These are phyloP conservation scores for Dendrocincla fuliginosa DNA, from an alignment of 2,797 vertebrate genomes.

Conservation along the genomic window DNA sequence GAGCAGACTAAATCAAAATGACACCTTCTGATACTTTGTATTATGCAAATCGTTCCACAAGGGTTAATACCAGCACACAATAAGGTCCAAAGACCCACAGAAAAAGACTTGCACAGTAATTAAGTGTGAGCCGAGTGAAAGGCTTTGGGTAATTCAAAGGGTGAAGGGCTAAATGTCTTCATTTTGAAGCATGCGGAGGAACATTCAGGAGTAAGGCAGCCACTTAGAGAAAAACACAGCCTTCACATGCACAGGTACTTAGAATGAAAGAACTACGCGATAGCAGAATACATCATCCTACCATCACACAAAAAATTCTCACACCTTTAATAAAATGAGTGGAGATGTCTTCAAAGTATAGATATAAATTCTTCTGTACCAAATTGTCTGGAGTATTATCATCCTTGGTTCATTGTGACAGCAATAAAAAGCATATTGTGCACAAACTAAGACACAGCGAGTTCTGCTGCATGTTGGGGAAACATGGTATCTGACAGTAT, in stretches of 20 bases:
- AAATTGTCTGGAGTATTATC: neutral
- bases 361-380: neutral
- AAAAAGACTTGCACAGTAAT: slow-evolving; percentile 56
- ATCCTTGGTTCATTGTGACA: neutral
- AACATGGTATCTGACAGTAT: neutral
- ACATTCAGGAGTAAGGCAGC: neutral
- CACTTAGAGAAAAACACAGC: neutral
- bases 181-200: slow-evolving; percentile 22
- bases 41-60: slow-evolving; percentile 22
- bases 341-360: neutral
- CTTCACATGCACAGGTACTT: neutral
- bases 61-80: slow-evolving; percentile 31
- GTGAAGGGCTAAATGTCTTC: slow-evolving; percentile 8
- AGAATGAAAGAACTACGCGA: neutral
- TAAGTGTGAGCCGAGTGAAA: slow-evolving; percentile 49
- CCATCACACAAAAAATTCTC: neutral
- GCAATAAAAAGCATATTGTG: neutral
- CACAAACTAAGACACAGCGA: neutral
- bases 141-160: neutral
- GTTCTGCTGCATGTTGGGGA: neutral
- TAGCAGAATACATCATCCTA: neutral
- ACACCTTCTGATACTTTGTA: neutral
- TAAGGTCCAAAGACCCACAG: slow-evolving; percentile 21
- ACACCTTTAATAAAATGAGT: neutral
- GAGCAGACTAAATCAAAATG: slow-evolving; percentile 2